phyloP scores from a whole-genome alignment of 2,888 invertebrate species.

The Trichogramma dendrolimi region DNA sequence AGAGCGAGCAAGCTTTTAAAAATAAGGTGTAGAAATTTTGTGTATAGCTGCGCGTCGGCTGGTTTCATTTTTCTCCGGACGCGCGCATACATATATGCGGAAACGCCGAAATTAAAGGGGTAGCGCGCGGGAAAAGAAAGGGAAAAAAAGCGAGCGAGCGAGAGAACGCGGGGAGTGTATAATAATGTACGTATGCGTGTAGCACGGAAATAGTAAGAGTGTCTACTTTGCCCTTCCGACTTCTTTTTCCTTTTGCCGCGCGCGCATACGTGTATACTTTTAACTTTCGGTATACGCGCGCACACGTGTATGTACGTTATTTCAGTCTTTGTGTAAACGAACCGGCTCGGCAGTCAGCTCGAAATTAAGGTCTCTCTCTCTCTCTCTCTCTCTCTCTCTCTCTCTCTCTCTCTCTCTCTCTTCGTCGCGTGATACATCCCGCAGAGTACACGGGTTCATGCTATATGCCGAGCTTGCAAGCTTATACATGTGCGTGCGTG shows the following conservation, averaged over 20 bases:
- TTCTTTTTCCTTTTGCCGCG: background rate
- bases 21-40: no score
- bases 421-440: background rate
- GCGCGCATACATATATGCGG: background rate
- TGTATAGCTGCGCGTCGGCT: background rate
- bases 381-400: conserved; percentile 7
- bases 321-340: no score
- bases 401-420: background rate
- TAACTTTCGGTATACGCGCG: no score
- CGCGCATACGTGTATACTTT: no score
- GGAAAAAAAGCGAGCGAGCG: conserved; percentile 11
- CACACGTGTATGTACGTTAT: no score
- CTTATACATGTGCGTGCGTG: background rate
- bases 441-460: background rate
- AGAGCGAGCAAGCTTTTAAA: no score
- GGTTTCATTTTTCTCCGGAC: conserved; percentile 17
- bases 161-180: background rate
- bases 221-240: conserved; percentile 12
- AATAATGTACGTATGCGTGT: conserved; percentile 3
- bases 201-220: conserved; percentile 12
- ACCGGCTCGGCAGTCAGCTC: conserved; percentile 14
- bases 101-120: conserved; percentile 22
- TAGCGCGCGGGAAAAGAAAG: conserved; percentile 8
- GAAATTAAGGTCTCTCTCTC: conserved; percentile 16
- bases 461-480: background rate